A percentile compares a stretch with the other conserved stretches of the same genome.
Evolutionary conservation across 2,113 vertebrate genomes (phyloP).

Genomic region (human): GRCh38 chr18:54533001-54533500

Average conservation of each 20-base stretch:
- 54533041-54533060: background rate
- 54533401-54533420: background rate
- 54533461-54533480: slow-evolving; percentile 15
- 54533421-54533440: background rate
- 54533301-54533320: background rate
- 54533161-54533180: background rate
- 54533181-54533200: background rate
- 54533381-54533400: background rate
- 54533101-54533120: background rate
- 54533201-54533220: background rate
- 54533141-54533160: background rate
- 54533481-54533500: background rate
- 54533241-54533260: background rate
- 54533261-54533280: background rate
- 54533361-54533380: background rate
- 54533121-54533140: background rate
- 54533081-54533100: background rate
- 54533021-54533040: background rate
- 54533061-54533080: background rate
- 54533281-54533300: background rate
- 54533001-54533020: background rate
- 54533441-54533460: background rate
- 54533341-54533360: background rate
- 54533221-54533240: background rate
- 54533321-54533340: background rate